Conservation (phyloP, 2,113 vertebrate genomes). For the Psophia crepitans region DNA sequence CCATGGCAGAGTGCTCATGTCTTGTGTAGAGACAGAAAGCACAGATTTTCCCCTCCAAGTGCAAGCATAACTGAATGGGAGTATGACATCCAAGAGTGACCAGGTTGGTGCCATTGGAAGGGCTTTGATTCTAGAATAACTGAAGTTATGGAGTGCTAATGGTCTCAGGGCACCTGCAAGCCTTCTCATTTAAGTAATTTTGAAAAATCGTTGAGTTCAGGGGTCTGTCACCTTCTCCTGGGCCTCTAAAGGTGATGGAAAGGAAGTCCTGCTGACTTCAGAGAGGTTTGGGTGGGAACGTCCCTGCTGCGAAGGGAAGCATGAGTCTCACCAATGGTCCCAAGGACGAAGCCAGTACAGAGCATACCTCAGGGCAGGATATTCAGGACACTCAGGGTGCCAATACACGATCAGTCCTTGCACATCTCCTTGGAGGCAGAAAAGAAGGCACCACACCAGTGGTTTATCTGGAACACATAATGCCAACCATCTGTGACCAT, state of each 20-base stretch:
- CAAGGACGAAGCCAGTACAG: background rate
- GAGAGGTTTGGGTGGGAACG: background rate
- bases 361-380: accelerated
- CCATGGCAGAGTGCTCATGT: background rate
- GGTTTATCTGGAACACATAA: background rate
- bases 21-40: background rate
- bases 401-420: background rate
- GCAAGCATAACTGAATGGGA: background rate
- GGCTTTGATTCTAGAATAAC: background rate
- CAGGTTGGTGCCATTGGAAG: background rate
- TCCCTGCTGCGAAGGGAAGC: accelerated
- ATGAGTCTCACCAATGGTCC: background rate
- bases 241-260: background rate
- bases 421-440: background rate
- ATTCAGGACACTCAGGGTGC: background rate
- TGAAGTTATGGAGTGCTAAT: background rate
- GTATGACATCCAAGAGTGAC: background rate
- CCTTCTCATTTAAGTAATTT: background rate
- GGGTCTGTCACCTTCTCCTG: background rate
- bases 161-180: background rate
- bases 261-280: background rate
- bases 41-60: background rate
- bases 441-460: background rate
- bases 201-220: background rate
- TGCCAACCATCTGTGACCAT: background rate